Evolutionary conservation across 2,888 invertebrate species (phyloP).

Genomic region (Drosophila quinaria): DNA sequence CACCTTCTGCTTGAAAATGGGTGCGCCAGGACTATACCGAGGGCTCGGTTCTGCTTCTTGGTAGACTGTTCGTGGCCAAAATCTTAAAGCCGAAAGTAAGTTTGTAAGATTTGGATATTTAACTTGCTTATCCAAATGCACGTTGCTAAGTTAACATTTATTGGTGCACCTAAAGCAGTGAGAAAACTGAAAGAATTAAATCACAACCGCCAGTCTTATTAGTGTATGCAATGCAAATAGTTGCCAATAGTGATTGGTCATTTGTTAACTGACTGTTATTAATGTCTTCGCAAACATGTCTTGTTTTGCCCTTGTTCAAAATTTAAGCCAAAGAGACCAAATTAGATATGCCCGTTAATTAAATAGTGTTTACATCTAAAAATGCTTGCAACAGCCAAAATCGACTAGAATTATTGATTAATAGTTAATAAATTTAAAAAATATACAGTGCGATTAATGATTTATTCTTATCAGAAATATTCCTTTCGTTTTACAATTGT

Average conservation of each 20-base stretch:
- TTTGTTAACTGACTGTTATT: slow-evolving; percentile 48
- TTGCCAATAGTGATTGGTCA: background rate
- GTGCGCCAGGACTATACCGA: slow-evolving; percentile 27
- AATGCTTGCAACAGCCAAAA: background rate
- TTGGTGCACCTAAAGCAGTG: slow-evolving; percentile 54
- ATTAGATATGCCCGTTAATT: slow-evolving; percentile 2
- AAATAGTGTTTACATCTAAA: background rate
- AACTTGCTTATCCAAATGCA: slow-evolving; percentile 35
- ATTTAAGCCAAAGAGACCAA: background rate
- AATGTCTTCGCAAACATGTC: slow-evolving; percentile 49
- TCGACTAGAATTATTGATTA: background rate
- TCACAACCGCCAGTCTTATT: slow-evolving; percentile 50
- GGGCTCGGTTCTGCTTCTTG: slow-evolving; percentile 18
- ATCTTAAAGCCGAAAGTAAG: background rate
- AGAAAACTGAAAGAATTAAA: slow-evolving; percentile 61
- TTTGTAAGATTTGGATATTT: slow-evolving; percentile 38
- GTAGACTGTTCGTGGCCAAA: slow-evolving; percentile 32
- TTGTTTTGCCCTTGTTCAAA: slow-evolving; percentile 16
- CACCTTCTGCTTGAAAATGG: slow-evolving; percentile 23
- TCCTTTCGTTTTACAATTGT: background rate
- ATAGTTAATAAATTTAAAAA: background rate
- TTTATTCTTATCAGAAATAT: background rate
- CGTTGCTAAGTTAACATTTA: slow-evolving; percentile 39
- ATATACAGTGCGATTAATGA: background rate
- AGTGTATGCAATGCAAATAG: background rate